phyloP scores from a whole-genome alignment of 2,797 vertebrate genomes.

The Falco cherrug region DNA sequence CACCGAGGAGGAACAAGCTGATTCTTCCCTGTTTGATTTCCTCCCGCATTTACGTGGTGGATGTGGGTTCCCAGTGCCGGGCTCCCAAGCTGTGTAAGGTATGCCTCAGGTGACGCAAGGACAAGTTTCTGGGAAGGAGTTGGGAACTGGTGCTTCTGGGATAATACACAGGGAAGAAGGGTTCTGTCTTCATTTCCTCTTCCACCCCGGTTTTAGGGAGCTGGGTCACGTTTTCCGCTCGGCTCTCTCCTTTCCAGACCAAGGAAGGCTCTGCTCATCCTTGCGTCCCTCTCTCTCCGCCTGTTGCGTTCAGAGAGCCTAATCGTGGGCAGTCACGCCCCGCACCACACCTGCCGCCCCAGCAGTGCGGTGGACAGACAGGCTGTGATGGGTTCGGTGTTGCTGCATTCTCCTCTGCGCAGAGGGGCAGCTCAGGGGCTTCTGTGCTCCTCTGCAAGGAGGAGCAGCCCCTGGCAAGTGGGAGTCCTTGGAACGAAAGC shows the following conservation, averaged over 20 bases:
- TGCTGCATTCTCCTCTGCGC: neutral
- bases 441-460: neutral
- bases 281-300: too few species aligned
- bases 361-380: neutral
- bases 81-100: conserved; percentile 87
- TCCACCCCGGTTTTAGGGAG: neutral
- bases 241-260: neutral
- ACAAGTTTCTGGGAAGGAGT: neutral
- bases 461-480: neutral
- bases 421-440: neutral
- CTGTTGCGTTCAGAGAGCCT: neutral
- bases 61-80: conserved; percentile 80
- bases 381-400: rapidly evolving
- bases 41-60: conserved; percentile 89
- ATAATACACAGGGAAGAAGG: neutral
- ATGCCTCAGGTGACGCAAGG: neutral
- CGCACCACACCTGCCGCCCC: too few species aligned
- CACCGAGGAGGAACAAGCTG: conserved; percentile 82
- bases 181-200: neutral
- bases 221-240: neutral
- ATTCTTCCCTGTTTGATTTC: conserved; percentile 89
- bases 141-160: neutral
- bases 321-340: too few species aligned
- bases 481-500: neutral
- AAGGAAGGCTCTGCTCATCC: rapidly evolving